Evolutionary conservation across 2,797 vertebrate species (phyloP).

Genomic region (Bradypus variegatus): DNA sequence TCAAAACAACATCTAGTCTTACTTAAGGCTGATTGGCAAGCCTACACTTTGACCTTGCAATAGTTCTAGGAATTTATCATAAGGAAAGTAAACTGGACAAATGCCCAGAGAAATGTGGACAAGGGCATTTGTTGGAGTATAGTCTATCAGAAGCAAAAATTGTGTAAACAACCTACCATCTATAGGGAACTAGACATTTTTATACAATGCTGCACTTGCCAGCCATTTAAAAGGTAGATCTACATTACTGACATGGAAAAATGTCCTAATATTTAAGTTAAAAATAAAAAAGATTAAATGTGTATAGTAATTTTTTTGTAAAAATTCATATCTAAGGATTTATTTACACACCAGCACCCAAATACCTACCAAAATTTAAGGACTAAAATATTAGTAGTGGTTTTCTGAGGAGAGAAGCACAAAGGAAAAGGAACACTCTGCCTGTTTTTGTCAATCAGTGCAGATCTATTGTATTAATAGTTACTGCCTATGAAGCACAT

Average conservation of each 20-base stretch:
- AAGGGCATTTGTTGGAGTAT: not conserved
- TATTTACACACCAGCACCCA: not conserved
- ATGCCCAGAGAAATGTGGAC: not conserved
- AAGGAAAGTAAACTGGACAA: not conserved
- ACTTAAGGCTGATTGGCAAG: not conserved
- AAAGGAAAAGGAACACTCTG: not conserved
- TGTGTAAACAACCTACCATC: not conserved
- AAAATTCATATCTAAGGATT: not conserved
- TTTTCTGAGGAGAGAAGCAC: not conserved
- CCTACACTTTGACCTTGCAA: not conserved
- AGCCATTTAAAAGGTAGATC: not conserved
- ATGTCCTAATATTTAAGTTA: not conserved
- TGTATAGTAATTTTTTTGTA: not conserved
- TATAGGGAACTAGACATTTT: not conserved
- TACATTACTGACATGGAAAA: not conserved
- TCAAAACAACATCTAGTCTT: not conserved
- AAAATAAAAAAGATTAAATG: not conserved
- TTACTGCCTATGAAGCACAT: not conserved
- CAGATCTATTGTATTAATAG: not conserved
- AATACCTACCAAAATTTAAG: not conserved
- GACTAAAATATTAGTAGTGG: not conserved
- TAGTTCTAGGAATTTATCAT: not conserved
- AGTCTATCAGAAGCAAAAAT: not conserved
- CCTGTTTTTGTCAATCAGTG: not conserved
- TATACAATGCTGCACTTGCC: accelerated